These are phyloP conservation scores for Tarsius wallacei DNA, from an alignment of 2,797 vertebrate genomes.

Conservation along the genomic window DNA sequence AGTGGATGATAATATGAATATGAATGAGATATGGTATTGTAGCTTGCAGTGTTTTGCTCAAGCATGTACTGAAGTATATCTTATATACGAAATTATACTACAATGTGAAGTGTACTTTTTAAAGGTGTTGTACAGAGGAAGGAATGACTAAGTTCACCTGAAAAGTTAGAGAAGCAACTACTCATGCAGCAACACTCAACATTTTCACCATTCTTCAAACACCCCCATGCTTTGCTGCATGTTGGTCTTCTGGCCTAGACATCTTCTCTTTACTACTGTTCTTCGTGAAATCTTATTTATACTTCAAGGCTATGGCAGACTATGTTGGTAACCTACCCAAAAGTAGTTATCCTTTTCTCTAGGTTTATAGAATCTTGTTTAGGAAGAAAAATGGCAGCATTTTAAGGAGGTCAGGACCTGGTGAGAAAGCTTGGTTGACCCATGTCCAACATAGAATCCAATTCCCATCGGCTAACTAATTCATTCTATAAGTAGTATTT, in stretches of 20 bases:
- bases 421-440: background rate
- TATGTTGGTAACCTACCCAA: background rate
- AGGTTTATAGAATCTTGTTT: background rate
- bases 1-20: background rate
- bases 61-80: too few species aligned
- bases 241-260: background rate
- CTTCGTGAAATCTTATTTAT: background rate
- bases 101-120: background rate
- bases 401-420: background rate
- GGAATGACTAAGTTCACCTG: background rate
- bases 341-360: background rate
- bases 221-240: too few species aligned
- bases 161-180: background rate
- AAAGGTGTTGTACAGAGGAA: background rate
- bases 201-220: background rate
- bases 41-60: background rate
- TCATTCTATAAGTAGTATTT: background rate
- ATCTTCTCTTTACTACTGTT: background rate
- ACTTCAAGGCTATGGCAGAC: background rate
- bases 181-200: too few species aligned
- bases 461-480: background rate
- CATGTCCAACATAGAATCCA: background rate
- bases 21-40: background rate
- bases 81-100: background rate
- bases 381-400: background rate